A percentile compares a stretch with the other conserved stretches of the same genome.
Conservation (phyloP, 2,797 vertebrate genomes). For the Sardinella longiceps region DNA sequence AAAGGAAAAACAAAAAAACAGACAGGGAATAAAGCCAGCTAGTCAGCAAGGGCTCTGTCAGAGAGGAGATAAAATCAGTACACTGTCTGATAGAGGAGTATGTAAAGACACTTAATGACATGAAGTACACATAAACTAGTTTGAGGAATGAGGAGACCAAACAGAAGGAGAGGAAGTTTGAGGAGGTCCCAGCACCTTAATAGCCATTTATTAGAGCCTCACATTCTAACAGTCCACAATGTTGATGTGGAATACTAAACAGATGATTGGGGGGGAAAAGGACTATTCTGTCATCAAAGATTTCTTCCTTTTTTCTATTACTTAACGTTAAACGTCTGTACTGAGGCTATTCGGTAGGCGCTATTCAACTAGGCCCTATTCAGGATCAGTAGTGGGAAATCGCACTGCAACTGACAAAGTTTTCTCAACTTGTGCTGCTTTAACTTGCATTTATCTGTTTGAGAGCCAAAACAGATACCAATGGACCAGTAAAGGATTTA, state of each 20-base stretch:
- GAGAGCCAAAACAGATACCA: too few species aligned
- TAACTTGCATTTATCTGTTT: too few species aligned
- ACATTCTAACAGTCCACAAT: not conserved
- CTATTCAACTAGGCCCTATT: too few species aligned
- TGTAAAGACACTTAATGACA: conserved; percentile 48
- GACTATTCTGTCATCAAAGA: not conserved
- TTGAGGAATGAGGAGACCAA: conserved; percentile 29
- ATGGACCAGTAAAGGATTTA: too few species aligned
- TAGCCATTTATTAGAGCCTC: not conserved
- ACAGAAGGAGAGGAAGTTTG: not conserved
- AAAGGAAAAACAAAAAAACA: conserved; percentile 43
- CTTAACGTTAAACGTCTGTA: too few species aligned
- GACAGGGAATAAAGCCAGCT: conserved; percentile 41
- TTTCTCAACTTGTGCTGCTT: too few species aligned
- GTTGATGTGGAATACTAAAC: not conserved
- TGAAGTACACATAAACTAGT: conserved; percentile 36
- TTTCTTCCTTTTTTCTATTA: not conserved
- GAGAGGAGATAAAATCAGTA: conserved; percentile 64
- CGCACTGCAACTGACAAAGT: too few species aligned
- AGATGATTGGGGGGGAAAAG: not conserved
- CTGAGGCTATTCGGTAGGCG: too few species aligned
- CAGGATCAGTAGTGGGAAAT: too few species aligned
- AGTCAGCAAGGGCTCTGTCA: conserved; percentile 61
- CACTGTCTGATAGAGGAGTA: conserved; percentile 57
- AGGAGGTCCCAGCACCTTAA: not conserved